Evolutionary conservation across 2,113 vertebrate species (phyloP), one percentile per base, ranked within the genome.

Genomic region (Osmerus mordax): DNA sequence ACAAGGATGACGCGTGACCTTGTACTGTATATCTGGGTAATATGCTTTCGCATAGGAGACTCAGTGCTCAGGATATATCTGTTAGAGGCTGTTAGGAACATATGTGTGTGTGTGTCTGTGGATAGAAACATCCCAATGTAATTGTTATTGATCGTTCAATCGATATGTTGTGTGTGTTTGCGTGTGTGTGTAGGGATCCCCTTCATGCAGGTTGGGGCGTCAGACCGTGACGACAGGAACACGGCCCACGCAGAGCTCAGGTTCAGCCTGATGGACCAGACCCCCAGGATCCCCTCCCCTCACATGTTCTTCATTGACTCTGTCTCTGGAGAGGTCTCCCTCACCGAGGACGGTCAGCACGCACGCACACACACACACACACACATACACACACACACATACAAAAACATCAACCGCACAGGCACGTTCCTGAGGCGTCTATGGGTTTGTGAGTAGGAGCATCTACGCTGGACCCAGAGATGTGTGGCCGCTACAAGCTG

Each of bases 191-290:
- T 69, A 92, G 90, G 88, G 18, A 79, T 90, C 53, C 84, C 92
- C 12, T 95, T 94, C 81, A 86, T 94, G 89, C 92, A 90, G 78
- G 89, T 93, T 71, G 87, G 84, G 19, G 90, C 91, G 8, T 85
- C 85, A 8, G 94, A 90, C 70, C 81, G 65, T 0, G 90, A 93
- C 23, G 91, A 93, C 64, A 84, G 89, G 21, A 91, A 87, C 78
- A 91, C 92, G 9, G 74, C 87, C 76, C 94, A 95, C 14, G 90
- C 91, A 0, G 92, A 95, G 70, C 91, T 95, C 28, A 67, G 87
- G 14, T 92, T 94, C 79, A 88, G 86, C 70, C 90, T 91, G 63
- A 87, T 94, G 87, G 92, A 88, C 21, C 91, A 92, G 78, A 84
- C 86, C 14, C 91, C 93, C 71, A 87, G 89, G 23, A 89, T 92